A percentile compares a stretch with the other conserved stretches of the same genome.
phyloP scores from a whole-genome alignment of 2,113 vertebrate genomes.

The Pristiophorus japonicus region DNA sequence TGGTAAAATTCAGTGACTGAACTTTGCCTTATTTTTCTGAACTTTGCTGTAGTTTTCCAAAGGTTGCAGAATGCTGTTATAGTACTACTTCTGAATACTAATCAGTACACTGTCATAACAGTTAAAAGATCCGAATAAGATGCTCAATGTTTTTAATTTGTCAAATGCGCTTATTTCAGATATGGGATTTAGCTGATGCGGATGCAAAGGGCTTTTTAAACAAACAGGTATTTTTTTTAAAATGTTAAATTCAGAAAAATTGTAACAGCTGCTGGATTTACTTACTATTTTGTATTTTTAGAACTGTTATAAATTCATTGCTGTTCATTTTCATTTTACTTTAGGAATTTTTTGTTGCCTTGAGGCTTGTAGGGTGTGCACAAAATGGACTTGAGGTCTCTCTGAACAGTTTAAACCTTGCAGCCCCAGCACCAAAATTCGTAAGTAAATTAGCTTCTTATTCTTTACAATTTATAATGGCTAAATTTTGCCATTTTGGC shows the following conservation, averaged over 20 bases:
- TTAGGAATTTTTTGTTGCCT: conserved; percentile 91
- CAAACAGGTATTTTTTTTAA: conserved; percentile 77
- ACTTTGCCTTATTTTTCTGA: conserved; percentile 13
- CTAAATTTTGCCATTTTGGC: not conserved
- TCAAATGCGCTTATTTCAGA: conserved; percentile 56
- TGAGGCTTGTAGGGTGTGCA: conserved; percentile 89
- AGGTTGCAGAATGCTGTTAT: not conserved
- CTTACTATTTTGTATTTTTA: not conserved
- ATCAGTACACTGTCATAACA: not conserved
- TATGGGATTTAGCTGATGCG: conserved; percentile 95
- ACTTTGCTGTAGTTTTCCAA: not conserved
- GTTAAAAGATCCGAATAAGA: not conserved
- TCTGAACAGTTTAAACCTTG: conserved; percentile 72
- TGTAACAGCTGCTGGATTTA: not conserved
- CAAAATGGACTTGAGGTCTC: conserved; percentile 95
- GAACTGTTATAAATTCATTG: not conserved
- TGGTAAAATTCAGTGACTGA: not conserved
- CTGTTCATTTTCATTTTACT: conserved; percentile 23
- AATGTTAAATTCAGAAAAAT: not conserved
- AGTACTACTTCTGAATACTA: not conserved
- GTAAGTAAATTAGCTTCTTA: conserved; percentile 61
- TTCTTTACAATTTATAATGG: not conserved
- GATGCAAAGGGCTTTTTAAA: conserved; percentile 87
- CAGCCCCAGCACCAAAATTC: conserved; percentile 91
- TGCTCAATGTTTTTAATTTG: not conserved